A percentile compares a stretch with the other conserved stretches of the same genome.
Conservation (phyloP, 2,888 invertebrate genomes). For the Liopterus haemorrhoidalis region DNA sequence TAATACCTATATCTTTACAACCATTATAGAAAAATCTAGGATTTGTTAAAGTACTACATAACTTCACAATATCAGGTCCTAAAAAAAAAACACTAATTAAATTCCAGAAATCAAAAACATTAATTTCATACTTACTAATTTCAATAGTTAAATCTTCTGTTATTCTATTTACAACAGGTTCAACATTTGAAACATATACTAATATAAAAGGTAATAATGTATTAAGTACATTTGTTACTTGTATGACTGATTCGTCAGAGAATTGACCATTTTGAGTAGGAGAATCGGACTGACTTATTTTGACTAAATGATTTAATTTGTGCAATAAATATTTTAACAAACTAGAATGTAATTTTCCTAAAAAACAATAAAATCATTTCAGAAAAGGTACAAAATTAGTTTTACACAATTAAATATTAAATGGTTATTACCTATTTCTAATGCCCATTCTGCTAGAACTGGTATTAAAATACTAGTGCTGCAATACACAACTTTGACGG, state of each 20-base stretch:
- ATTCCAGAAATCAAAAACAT: slow-evolving; percentile 8
- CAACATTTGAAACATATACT: slow-evolving; percentile 40
- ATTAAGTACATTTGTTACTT: slow-evolving; percentile 40
- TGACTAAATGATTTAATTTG: slow-evolving; percentile 40
- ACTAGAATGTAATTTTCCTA: slow-evolving; percentile 52
- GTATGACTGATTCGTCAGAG: slow-evolving; percentile 37
- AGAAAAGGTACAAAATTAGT: not conserved
- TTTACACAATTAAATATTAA: slow-evolving; percentile 3
- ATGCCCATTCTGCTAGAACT: slow-evolving; percentile 59
- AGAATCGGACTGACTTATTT: slow-evolving; percentile 37
- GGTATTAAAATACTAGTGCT: slow-evolving; percentile 55
- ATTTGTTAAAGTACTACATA: slow-evolving; percentile 48
- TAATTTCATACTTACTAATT: slow-evolving; percentile 38
- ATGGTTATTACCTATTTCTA: slow-evolving; percentile 38
- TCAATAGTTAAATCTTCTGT: slow-evolving; percentile 41
- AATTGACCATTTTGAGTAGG: slow-evolving; percentile 36
- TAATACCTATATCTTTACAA: slow-evolving; percentile 51
- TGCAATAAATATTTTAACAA: slow-evolving; percentile 45
- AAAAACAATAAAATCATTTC: slow-evolving; percentile 21
- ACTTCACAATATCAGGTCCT: slow-evolving; percentile 47
- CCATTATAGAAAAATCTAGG: slow-evolving; percentile 60
- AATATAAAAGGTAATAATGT: slow-evolving; percentile 44
- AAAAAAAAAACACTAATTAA: slow-evolving; percentile 26
- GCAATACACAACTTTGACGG: slow-evolving; percentile 50
- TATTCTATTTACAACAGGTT: slow-evolving; percentile 38